Evolutionary conservation across 2,113 vertebrate species (phyloP), one percentile per base, ranked within the genome.

Genomic region (Phocoena phocoena): DNA sequence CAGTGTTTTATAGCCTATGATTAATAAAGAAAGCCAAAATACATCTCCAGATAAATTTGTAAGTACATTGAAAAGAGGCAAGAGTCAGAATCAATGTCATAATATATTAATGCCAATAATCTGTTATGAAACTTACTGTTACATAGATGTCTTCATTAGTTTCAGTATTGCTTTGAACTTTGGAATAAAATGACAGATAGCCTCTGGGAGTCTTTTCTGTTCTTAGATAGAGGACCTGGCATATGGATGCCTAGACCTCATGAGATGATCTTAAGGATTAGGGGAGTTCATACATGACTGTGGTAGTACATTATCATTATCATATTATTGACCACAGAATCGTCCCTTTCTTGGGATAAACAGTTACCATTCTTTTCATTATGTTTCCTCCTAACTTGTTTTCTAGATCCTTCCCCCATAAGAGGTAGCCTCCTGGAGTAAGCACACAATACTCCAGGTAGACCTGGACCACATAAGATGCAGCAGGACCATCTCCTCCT

Each of bases 151-250:
- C 26, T 44, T 81, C 26, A 82, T 55, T 76, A 74, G 62, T 90
- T 81, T 47, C 38, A 90, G 36, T 74, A 31, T 81, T 93, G 28
- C 58, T 81, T 86, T 90, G 81, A 95, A 76, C 50, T 93, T 95
- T 81, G 53, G 9, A 85, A 63, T 74, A 68, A 95, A 85, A 93
- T 86, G 60, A 86, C 14, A 41, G 38, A 60, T 50, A 31, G 38
- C 23, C 44, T 23, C 10, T 33, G 38, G 7, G 26, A 6, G 25
- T 13, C 44, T 74, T 71, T 20, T 81, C 73, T 90, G 9, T 38
- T 44, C 38, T 76, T 86, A 93, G 38, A 36, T 18, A 23, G 38
- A 89, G 3, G 9, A 50, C 26, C 58, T 50, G 38, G 47, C 65
- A 10, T 53, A 8, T 44, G n/a, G 38, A 70, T 14, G 21, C 8